Evolutionary conservation across 2,888 invertebrate genomes (phyloP), one percentile per base, ranked within the genome.

Genomic region (Caenorhabditis afra): DNA sequence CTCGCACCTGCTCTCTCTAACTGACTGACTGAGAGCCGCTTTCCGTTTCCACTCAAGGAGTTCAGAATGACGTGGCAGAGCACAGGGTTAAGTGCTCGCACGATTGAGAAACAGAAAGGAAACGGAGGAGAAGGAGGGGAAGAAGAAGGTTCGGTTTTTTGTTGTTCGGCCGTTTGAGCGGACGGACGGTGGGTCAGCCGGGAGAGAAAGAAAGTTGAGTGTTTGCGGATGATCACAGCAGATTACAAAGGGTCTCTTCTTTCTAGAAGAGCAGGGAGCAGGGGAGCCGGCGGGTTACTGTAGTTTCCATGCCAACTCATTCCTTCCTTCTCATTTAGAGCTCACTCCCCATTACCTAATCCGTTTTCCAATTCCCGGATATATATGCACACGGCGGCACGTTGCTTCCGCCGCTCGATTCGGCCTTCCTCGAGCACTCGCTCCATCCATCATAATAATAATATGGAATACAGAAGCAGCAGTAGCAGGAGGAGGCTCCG

Each of bases 51-150:
- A 50, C 49, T 47, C 57, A 65, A 53, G 52, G 50, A 67, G 68
- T 68, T 68, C 52, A 58, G 41, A 68, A 52, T 68, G 68, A 68
- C 68, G 68, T 68, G 68, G 68, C 68, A 58, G 29, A 3, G 29
- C 29, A 7, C 50, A 44, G 44, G 57, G 67, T 47, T 59, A 52
- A 68, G 67, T 68, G 67, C 67, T 68, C 58, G 49, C 29, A 29
- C 29, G 29, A 3, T n/a, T n/a, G 7, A 3, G 29, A 29, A 29
- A 29, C 29, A 29, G 29, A 29, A 29, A 29, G 29, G n/a, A n/a
- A n/a, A n/a, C n/a, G n/a, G n/a, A n/a, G n/a, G n/a, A n/a, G n/a
- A n/a, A n/a, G n/a, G n/a, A n/a, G n/a, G n/a, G n/a, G n/a, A n/a
- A n/a, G n/a, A n/a, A n/a, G n/a, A n/a, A n/a, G n/a, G n/a, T n/a